These are phyloP conservation scores for Novumbra hubbsi DNA, from an alignment of 2,797 vertebrate species.

Conservation along the genomic window DNA sequence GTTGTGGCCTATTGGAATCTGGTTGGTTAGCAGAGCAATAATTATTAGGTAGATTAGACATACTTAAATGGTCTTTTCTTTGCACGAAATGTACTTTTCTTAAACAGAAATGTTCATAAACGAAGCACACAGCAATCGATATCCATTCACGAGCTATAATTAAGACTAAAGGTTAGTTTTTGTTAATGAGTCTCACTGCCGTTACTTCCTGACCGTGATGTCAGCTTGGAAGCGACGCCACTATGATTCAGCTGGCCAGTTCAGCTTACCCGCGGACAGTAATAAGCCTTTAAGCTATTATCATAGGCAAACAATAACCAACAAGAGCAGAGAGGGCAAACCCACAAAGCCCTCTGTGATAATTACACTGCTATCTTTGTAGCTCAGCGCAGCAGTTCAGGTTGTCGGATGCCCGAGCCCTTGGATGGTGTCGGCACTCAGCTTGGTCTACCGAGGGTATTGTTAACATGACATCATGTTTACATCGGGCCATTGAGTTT, in stretches of 20 bases:
- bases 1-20: too few species aligned
- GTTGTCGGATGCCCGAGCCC: not conserved
- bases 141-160: not conserved
- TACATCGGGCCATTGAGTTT: not conserved
- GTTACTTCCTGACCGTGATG: not conserved
- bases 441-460: not conserved
- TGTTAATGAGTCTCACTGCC: not conserved
- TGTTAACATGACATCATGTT: not conserved
- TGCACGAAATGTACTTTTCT: not conserved
- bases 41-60: not conserved
- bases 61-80: not conserved
- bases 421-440: not conserved
- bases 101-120: not conserved
- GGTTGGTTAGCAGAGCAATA: too few species aligned
- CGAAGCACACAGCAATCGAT: not conserved
- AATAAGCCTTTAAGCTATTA: slow-evolving; percentile 6
- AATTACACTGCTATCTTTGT: slow-evolving; percentile 7
- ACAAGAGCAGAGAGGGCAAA: slow-evolving; percentile 6
- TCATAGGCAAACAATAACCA: slow-evolving; percentile 10
- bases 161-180: not conserved
- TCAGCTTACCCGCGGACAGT: not conserved
- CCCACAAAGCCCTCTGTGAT: slow-evolving; percentile 1
- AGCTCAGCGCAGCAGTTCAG: slow-evolving; percentile 4
- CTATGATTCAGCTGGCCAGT: not conserved
- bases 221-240: not conserved